Conservation (phyloP, 2,888 invertebrate genomes). For the Ypsolopha sequella region DNA sequence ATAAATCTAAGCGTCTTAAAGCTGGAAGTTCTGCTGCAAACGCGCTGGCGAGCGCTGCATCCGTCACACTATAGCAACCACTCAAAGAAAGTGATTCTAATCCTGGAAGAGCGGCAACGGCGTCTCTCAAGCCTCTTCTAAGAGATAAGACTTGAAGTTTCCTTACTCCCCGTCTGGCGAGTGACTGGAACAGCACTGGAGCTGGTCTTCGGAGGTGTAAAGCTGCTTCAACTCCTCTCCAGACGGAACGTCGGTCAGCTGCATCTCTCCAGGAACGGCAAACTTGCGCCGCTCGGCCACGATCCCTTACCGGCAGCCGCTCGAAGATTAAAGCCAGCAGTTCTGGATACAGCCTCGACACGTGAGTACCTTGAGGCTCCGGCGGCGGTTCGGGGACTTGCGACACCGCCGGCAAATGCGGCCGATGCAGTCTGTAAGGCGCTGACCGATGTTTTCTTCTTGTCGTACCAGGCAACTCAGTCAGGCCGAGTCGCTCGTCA, state of each 20-base stretch:
- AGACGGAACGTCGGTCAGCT: conserved; percentile 91
- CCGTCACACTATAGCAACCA: conserved; percentile 94
- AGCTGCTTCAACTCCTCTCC: conserved; percentile 94
- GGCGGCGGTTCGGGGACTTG: conserved; percentile 58
- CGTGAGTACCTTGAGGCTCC: conserved; percentile 76
- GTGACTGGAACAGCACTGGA: conserved; percentile 85
- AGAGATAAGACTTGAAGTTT: conserved; percentile 91
- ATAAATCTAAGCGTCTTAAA: conserved; percentile 86
- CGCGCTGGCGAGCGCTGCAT: conserved; percentile 85
- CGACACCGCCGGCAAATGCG: conserved; percentile 61
- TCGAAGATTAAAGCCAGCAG: conserved; percentile 93
- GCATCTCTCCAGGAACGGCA: conserved; percentile 93
- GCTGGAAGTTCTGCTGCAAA: conserved; percentile 82
- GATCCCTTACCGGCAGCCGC: conserved; percentile 88
- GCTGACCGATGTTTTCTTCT: conserved; percentile 70
- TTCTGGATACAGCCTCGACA: conserved; percentile 92
- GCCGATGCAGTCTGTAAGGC: conserved; percentile 77
- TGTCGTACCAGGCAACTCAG: conserved; percentile 59
- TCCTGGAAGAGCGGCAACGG: conserved; percentile 87
- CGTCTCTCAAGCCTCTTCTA: conserved; percentile 84
- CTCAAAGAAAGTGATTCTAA: conserved; percentile 90
- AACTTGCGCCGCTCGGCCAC: conserved; percentile 92
- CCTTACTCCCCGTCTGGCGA: conserved; percentile 89
- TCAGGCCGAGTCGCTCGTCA: conserved; percentile 56
- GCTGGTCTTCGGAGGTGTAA: conserved; percentile 88